Evolutionary conservation across 2,888 invertebrate species (phyloP).

Genomic region (Coelinius sp.): DNA sequence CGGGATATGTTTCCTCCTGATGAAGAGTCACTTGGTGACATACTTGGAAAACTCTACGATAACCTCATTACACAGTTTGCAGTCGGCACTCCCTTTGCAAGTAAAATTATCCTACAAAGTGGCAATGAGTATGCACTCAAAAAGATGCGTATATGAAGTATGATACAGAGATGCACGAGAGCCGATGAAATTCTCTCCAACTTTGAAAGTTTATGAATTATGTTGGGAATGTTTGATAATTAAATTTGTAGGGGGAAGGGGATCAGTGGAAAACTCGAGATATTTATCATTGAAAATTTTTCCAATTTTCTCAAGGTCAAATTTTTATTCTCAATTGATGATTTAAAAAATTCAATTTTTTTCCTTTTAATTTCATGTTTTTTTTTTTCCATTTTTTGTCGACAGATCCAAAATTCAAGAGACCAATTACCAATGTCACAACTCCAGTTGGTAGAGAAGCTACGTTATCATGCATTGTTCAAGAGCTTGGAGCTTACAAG

Average conservation of each 20-base stretch:
- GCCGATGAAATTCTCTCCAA: background rate
- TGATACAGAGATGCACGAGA: background rate
- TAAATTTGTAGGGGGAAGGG: background rate
- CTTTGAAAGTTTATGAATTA: background rate
- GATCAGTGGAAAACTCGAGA: background rate
- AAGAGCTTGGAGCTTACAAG: slow-evolving; percentile 87
- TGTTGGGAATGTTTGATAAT: background rate
- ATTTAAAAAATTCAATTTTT: too few relatives aligned
- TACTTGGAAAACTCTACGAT: background rate
- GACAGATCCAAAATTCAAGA: slow-evolving; percentile 87
- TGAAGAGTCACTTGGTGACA: background rate
- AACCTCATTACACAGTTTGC: background rate
- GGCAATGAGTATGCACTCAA: background rate
- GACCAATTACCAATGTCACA: slow-evolving; percentile 87
- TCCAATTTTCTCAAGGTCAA: background rate
- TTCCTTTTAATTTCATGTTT: slow-evolving; percentile 6
- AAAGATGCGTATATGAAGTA: background rate
- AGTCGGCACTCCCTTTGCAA: background rate
- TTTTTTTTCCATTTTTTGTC: slow-evolving; percentile 50
- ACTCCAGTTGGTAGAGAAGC: slow-evolving; percentile 89
- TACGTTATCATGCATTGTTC: slow-evolving; percentile 84
- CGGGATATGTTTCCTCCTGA: background rate
- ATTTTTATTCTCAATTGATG: background rate
- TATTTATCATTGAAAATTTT: background rate
- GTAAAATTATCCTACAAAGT: background rate